phyloP scores from a whole-genome alignment of 2,113 vertebrate species.

The Crotalus viridis region DNA sequence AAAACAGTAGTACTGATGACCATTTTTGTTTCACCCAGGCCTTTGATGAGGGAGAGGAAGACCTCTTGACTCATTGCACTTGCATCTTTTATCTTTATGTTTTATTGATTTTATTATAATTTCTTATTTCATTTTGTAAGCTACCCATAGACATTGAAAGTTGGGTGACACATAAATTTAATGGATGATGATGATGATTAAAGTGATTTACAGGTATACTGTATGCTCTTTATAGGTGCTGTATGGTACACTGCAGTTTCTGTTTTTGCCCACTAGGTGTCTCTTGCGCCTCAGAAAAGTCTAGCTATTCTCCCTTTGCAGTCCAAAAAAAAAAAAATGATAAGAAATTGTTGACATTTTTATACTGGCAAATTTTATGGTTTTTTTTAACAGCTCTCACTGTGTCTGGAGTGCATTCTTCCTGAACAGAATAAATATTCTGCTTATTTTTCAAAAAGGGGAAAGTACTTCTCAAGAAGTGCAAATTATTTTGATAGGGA shows the following conservation, averaged over 20 bases:
- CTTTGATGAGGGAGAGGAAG: background rate
- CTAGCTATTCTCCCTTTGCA: background rate
- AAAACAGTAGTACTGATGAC: background rate
- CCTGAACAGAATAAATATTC: background rate
- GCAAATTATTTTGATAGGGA: background rate
- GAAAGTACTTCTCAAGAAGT: background rate
- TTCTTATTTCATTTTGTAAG: background rate
- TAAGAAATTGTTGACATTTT: background rate
- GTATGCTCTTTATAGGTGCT: background rate
- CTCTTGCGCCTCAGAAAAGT: conserved; percentile 2
- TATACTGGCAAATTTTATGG: background rate
- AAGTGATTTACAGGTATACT: background rate
- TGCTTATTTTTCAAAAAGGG: background rate
- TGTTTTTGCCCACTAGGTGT: conserved; percentile 5
- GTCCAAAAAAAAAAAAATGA: background rate
- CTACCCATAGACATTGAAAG: background rate
- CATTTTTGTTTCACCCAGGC: background rate
- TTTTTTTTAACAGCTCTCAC: background rate
- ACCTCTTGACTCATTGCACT: background rate
- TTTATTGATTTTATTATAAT: background rate
- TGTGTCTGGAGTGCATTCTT: background rate
- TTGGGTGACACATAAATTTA: background rate
- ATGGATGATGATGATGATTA: background rate
- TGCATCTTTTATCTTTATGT: background rate
- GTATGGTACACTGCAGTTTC: background rate